Evolutionary conservation across 2,888 invertebrate species (phyloP).

Genomic region (Eupithecia tripunctaria): DNA sequence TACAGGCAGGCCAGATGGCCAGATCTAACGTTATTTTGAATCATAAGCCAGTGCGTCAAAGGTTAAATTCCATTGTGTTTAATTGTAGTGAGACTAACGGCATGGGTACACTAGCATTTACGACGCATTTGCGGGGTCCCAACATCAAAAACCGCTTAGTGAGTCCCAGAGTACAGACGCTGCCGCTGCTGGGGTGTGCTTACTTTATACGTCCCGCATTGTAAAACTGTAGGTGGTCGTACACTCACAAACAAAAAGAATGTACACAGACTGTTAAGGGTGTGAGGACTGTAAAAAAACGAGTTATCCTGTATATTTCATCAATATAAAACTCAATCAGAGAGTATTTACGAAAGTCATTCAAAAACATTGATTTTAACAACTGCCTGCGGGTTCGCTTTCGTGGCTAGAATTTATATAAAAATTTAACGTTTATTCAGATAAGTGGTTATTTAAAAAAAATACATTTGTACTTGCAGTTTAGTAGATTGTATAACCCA

Average conservation of each 20-base stretch:
- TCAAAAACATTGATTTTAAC: not conserved
- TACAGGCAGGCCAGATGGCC: not conserved
- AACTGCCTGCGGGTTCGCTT: not conserved
- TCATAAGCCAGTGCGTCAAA: not conserved
- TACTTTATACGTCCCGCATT: conserved; percentile 25
- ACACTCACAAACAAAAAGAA: not conserved
- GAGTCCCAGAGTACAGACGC: conserved; percentile 57
- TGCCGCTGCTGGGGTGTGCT: conserved; percentile 7
- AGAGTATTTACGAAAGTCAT: not conserved
- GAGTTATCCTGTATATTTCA: not conserved
- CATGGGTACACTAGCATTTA: conserved; percentile 56
- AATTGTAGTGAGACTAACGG: conserved; percentile 3
- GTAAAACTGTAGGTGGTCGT: conserved; percentile 50
- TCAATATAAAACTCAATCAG: too few relatives aligned
- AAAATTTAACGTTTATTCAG: too few relatives aligned
- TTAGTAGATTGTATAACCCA: too few relatives aligned
- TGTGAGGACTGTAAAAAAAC: not conserved
- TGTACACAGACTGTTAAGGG: not conserved
- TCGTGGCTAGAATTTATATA: too few relatives aligned
- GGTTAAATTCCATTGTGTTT: conserved; percentile 9
- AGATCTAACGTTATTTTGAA: conserved; percentile 5
- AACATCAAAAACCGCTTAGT: conserved; percentile 76
- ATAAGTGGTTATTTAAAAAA: too few relatives aligned
- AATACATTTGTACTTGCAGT: too few relatives aligned
- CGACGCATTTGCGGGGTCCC: conserved; percentile 58